phyloP scores from a whole-genome alignment of 2,113 vertebrate genomes.

The Ranitomeya variabilis region DNA sequence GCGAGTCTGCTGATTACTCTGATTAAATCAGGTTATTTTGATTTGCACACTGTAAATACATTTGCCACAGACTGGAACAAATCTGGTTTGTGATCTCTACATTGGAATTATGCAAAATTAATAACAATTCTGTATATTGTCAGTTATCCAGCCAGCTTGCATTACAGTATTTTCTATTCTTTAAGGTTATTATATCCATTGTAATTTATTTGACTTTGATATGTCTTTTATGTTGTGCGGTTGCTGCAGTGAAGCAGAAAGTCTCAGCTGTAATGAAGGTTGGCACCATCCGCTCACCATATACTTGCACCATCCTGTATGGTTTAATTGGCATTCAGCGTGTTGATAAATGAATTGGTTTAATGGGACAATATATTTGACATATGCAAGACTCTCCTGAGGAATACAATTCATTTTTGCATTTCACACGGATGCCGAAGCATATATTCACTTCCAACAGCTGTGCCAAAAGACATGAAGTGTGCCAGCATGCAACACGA shows the following conservation, averaged over 20 bases:
- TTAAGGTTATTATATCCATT: slow-evolving; percentile 78
- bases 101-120: slow-evolving; percentile 76
- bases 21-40: slow-evolving; percentile 87
- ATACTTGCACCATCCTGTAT: slow-evolving; percentile 91
- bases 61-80: slow-evolving; percentile 76
- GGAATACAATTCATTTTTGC: slow-evolving; percentile 85
- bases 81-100: slow-evolving; percentile 79
- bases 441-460: slow-evolving; percentile 74
- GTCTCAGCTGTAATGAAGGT: slow-evolving; percentile 84
- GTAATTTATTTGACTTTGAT: slow-evolving; percentile 77
- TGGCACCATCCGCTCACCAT: slow-evolving; percentile 80
- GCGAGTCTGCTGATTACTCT: slow-evolving; percentile 75
- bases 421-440: slow-evolving; percentile 86
- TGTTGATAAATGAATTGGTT: slow-evolving; percentile 92
- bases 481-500: slow-evolving; percentile 58
- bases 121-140: slow-evolving; percentile 71
- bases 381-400: slow-evolving; percentile 90
- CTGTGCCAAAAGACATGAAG: slow-evolving; percentile 69
- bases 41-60: slow-evolving; percentile 83
- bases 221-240: slow-evolving; percentile 74
- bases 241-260: slow-evolving; percentile 75
- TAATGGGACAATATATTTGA: slow-evolving; percentile 94
- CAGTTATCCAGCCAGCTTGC: slow-evolving; percentile 69
- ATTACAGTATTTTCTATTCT: slow-evolving; percentile 70
- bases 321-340: slow-evolving; percentile 92